Base-by-base conservation (phyloP, 2,888 invertebrate species). In the Ametastegia equiseti region DNA sequence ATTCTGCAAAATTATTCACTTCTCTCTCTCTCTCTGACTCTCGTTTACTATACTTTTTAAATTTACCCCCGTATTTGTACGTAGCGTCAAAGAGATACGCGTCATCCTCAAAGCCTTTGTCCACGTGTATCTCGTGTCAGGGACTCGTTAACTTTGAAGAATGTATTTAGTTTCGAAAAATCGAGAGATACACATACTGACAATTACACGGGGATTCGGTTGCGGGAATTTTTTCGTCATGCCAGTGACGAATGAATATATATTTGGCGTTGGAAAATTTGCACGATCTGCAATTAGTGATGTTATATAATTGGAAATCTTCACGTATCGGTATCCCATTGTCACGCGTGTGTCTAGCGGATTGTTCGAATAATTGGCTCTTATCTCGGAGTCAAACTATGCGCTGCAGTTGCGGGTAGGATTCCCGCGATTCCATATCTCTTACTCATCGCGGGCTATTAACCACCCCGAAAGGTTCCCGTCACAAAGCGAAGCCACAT, bases 341-440 rank as follows among this genome's bases (percentile, higher is more conserved):
- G n/a, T 19, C 19, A 15, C 45, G 45, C 27, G 7, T 11, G 30
- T 7, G 47, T 71, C 15, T n/a, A 42, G 54, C 19, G 67, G 30
- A 80, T 80, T 65, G 80, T 80, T 67, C 15, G 36, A 42, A 80
- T 80, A 80, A 80, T 65, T 80, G 65, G 67, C 80, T 80, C 30
- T 80, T 42, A 80, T 80, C 80, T 39, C 9, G 4, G 11, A 2
- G 45, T 45, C 30, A 19, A 80, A 67, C 65, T 80, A 67, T 80
- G 65, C n/a, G 67, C 60, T 45, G 71, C 39, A 71, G 71, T n/a
- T 30, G 36, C 13, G 63, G 33, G 0, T n/a, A n/a, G 1, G 65
- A 71, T 71, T 30, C 71, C 27, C 15, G 45, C 71, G 65, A 39
- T 67, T 67, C 65, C 33, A 67, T 71, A 71, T 47, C 71, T 45